A percentile compares a stretch with the other conserved stretches of the same genome.
These are phyloP conservation scores for Coregonus ussuriensis DNA, from an alignment of 2,797 vertebrate genomes.

Conservation along the genomic window DNA sequence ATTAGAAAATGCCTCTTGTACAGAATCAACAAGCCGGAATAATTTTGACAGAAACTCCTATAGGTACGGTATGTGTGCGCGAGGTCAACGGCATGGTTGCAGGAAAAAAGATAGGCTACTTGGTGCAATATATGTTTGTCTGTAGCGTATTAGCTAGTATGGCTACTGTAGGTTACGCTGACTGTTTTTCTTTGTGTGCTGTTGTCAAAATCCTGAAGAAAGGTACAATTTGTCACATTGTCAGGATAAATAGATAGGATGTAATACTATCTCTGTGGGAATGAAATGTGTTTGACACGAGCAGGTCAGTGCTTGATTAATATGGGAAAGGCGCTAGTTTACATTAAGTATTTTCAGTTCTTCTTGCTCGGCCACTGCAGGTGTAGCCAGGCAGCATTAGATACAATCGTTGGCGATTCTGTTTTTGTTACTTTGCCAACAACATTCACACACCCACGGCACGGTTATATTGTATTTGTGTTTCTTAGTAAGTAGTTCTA, in stretches of 20 bases:
- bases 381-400: conserved; percentile 36
- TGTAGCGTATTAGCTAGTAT: not conserved
- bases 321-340: conserved; percentile 34
- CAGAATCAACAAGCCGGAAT: conserved; percentile 80
- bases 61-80: conserved; percentile 77
- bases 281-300: not conserved
- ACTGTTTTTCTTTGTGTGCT: not conserved
- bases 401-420: not conserved
- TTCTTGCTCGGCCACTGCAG: conserved; percentile 37
- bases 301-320: not conserved
- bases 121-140: not conserved
- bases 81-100: conserved; percentile 72
- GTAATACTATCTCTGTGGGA: not conserved
- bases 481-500: not conserved
- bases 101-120: not conserved
- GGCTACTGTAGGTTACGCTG: not conserved
- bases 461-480: not conserved
- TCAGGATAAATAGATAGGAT: too few species aligned
- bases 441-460: not conserved
- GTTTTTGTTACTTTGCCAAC: not conserved
- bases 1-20: conserved; percentile 78
- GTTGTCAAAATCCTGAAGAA: not conserved
- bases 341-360: conserved; percentile 42
- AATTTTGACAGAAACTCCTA: conserved; percentile 81
- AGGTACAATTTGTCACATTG: too few species aligned